Conservation (phyloP, 2,113 vertebrate species). For the Corvus hawaiiensis region DNA sequence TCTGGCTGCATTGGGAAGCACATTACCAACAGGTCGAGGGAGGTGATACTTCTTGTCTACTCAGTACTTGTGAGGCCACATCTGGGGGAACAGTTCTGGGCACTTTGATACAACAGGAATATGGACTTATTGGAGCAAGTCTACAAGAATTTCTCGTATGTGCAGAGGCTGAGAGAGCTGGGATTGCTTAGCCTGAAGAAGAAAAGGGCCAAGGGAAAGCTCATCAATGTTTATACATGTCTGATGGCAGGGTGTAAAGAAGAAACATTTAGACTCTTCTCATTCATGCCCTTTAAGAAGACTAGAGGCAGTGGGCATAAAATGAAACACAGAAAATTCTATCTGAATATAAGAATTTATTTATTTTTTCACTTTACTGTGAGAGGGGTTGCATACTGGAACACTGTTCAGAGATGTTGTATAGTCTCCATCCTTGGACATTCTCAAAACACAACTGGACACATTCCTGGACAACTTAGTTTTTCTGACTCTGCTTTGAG, state of each 20-base stretch:
- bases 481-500: not conserved
- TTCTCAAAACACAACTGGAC: not conserved
- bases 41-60: not conserved
- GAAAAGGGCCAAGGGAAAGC: not conserved
- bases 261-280: not conserved
- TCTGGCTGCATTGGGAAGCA: not conserved
- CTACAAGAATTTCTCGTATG: not conserved
- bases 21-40: not conserved
- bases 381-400: not conserved
- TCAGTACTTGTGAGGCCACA: not conserved
- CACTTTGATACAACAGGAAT: not conserved
- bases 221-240: not conserved
- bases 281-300: not conserved
- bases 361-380: not conserved
- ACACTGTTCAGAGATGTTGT: not conserved
- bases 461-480: not conserved
- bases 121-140: not conserved
- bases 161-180: not conserved
- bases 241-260: not conserved
- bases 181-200: not conserved
- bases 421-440: not conserved
- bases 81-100: not conserved
- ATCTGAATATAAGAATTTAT: not conserved
- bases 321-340: not conserved
- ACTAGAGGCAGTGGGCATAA: not conserved